A percentile compares a stretch with the other conserved stretches of the same genome.
Evolutionary conservation across 2,797 vertebrate genomes (phyloP).

Genomic region (Acanthopagrus latus): DNA sequence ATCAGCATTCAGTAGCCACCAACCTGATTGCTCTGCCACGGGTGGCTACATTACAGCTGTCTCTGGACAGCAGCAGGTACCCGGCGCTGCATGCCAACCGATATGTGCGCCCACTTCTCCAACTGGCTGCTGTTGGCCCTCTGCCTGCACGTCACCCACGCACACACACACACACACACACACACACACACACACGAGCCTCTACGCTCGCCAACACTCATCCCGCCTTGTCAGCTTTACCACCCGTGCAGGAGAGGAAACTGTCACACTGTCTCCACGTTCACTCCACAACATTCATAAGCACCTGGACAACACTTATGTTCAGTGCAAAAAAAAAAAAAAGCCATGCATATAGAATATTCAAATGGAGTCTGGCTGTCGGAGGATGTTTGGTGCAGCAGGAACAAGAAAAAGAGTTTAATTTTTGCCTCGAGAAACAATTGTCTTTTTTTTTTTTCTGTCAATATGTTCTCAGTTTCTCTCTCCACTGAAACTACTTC

Average conservation of each 20-base stretch:
- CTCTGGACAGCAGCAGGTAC: conserved; percentile 87
- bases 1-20: conserved; percentile 88
- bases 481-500: not conserved
- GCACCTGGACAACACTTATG: conserved; percentile 70
- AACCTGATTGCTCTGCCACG: conserved; percentile 90
- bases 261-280: conserved; percentile 67
- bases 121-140: conserved; percentile 88
- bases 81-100: conserved; percentile 88
- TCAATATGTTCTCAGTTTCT: conserved; percentile 30
- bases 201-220: conserved; percentile 86
- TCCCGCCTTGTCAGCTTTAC: conserved; percentile 87
- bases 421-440: conserved; percentile 53
- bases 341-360: conserved; percentile 39
- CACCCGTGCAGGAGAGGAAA: conserved; percentile 83
- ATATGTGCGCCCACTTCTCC: conserved; percentile 82
- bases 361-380: conserved; percentile 39
- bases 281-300: conserved; percentile 52
- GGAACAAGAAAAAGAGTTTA: conserved; percentile 22
- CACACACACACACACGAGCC: conserved; percentile 60
- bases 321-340: conserved; percentile 36
- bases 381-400: conserved; percentile 29
- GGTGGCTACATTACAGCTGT: conserved; percentile 94
- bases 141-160: conserved; percentile 81
- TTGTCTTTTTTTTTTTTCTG: conserved; percentile 33
- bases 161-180: conserved; percentile 33